Evolutionary conservation across 2,888 invertebrate species (phyloP), one percentile per base, ranked within the genome.

Genomic region (Julus scandinavius): DNA sequence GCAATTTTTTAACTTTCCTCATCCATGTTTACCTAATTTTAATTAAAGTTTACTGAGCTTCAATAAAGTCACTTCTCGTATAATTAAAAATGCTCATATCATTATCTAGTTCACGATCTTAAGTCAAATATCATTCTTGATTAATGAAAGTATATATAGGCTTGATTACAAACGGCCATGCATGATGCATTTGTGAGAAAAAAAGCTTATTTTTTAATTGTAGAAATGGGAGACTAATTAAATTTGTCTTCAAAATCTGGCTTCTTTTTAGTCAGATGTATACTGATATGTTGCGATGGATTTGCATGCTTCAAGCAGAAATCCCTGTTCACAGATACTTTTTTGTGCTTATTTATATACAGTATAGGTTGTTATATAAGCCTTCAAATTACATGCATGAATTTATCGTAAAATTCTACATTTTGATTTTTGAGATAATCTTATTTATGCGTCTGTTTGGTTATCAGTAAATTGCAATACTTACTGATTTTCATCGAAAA

Each of bases 1-100:
- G 63, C 17, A n/a, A n/a, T 63, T 63, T 63, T n/a, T 63, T 20
- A 63, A 63, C 63, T 63, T 63, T 63, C 63, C 20, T n/a, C 58
- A 15, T 63, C 4, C 63, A 20, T 63, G 63, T 63, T 63, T 63
- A 63, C 63, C n/a, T 63, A 63, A 63, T 63, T 63, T 63, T 63
- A 63, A 63, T 63, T 63, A 63, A 54, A 54, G 63, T 63, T 63
- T 63, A n/a, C 63, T 63, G 63, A 63, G 63, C 63, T 63, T 63
- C 63, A n/a, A 63, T 63, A 45, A 5, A 63, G 63, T 63, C n/a
- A 63, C 63, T 63, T 63, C 63, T 63, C 7, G 20, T 63, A 63
- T 63, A 63, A 63, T 63, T 63, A 63, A 63, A 63, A 63, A 63
- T 63, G 63, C 63, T n/a, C 17, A 63, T 63, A 63, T 63, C 63